Evolutionary conservation across 2,888 invertebrate species (phyloP).

Genomic region (Philereme vetulata): DNA sequence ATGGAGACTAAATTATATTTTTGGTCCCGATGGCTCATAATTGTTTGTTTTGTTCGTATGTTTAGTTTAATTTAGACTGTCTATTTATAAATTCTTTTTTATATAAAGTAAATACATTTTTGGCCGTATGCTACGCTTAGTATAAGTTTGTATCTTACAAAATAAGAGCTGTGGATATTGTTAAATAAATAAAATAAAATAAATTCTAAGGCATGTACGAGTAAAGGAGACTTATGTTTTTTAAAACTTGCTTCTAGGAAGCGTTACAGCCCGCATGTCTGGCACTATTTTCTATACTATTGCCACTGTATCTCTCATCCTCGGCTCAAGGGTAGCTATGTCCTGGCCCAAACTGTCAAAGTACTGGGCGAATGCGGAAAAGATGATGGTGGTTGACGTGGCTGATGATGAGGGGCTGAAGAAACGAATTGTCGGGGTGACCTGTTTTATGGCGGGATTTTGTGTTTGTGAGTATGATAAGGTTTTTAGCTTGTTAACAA

Average conservation of each 20-base stretch:
- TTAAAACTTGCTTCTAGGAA: slow-evolving; percentile 46
- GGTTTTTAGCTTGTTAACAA: not conserved
- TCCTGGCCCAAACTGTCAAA: slow-evolving; percentile 49
- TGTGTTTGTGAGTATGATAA: slow-evolving; percentile 46
- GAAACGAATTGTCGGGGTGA: slow-evolving; percentile 46
- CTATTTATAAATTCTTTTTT: no score
- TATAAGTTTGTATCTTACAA: no score
- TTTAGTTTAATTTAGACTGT: no score
- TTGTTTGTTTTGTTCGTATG: no score
- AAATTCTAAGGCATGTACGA: no score
- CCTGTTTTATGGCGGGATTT: slow-evolving; percentile 42
- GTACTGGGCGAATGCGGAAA: slow-evolving; percentile 55
- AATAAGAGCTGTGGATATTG: no score
- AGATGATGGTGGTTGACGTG: slow-evolving; percentile 43
- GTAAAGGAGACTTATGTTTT: no score
- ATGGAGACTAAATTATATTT: no score
- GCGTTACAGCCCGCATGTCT: slow-evolving; percentile 59
- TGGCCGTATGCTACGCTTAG: no score
- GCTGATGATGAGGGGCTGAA: slow-evolving; percentile 50
- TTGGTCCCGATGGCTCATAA: no score
- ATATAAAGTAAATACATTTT: no score
- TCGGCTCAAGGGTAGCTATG: slow-evolving; percentile 54
- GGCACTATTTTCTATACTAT: slow-evolving; percentile 68
- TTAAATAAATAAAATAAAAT: no score
- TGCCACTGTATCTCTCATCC: slow-evolving; percentile 52